phyloP scores from a whole-genome alignment of 2,797 vertebrate genomes.

The Paguma larvata region DNA sequence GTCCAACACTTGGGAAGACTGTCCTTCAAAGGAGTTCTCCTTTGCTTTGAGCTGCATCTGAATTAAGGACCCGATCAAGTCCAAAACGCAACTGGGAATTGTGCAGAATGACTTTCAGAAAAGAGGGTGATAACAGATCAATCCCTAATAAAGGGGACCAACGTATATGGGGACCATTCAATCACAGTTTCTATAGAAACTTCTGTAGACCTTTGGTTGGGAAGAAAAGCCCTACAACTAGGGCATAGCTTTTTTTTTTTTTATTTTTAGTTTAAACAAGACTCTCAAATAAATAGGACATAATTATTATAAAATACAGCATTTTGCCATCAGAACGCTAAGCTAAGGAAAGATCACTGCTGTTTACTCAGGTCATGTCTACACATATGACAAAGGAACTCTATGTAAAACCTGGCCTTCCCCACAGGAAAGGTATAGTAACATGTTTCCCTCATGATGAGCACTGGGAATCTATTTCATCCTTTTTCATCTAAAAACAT shows the following conservation, averaged over 20 bases:
- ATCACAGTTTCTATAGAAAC: slow-evolving; percentile 93
- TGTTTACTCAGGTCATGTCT: slow-evolving; percentile 84
- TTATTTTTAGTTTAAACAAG: slow-evolving; percentile 86
- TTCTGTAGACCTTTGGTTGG: slow-evolving; percentile 92
- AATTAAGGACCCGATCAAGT: slow-evolving; percentile 65
- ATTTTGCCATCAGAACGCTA: slow-evolving; percentile 87
- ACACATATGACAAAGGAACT: slow-evolving; percentile 86
- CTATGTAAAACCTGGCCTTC: slow-evolving; percentile 83
- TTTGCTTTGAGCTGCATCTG: slow-evolving; percentile 66
- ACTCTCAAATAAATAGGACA: slow-evolving; percentile 92
- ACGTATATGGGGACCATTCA: slow-evolving; percentile 89
- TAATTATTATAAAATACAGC: slow-evolving; percentile 89
- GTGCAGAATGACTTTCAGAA: slow-evolving; percentile 82
- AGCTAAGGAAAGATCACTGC: slow-evolving; percentile 86
- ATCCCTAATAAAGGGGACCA: slow-evolving; percentile 90
- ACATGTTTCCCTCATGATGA: slow-evolving; percentile 85
- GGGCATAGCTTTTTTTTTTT: slow-evolving; percentile 89
- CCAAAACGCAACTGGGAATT: slow-evolving; percentile 81
- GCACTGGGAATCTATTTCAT: slow-evolving; percentile 85
- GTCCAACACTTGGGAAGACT: slow-evolving; percentile 63
- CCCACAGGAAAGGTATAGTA: slow-evolving; percentile 85
- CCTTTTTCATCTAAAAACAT: slow-evolving; percentile 86
- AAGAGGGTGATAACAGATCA: slow-evolving; percentile 84
- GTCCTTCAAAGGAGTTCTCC: slow-evolving; percentile 42
- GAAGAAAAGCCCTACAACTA: slow-evolving; percentile 91